Evolutionary conservation across 2,888 invertebrate species (phyloP), one percentile per base, ranked within the genome.

Genomic region (Oscheius myriophilus): DNA sequence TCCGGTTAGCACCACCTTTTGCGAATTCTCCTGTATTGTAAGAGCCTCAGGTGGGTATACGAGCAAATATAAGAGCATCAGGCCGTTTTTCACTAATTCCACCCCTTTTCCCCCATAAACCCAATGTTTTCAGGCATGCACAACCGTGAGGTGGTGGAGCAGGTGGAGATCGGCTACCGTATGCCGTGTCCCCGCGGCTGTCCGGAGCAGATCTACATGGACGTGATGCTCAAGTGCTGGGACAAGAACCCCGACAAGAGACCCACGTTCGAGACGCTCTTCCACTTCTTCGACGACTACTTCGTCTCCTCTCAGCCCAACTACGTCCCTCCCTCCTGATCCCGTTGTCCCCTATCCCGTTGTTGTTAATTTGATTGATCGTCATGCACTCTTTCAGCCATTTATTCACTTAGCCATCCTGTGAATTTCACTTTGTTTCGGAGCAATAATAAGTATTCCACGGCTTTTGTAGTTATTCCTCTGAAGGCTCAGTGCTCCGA

Each of bases 241-340:
- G 94, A 96, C 88, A 78, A 77, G 55, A 91, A 91, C 21, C 92
- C 97, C 0, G 96, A 97, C 85, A 93, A 93, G 86, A 90, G 97
- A 86, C 97, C 97, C 33, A 98, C 97, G 0, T 98, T 98, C 88
- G 96, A 96, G 89, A 96, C 94, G 89, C 91, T 96, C 71, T 87
- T 86, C 76, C 93, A 93, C 87, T 95, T 94, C 88, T 96, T 95
- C 88, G 95, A 96, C 88, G 96, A 97, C 89, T 97, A 95, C 89
- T 94, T 93, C 87, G 93, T 96, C 84, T 93, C 95, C 84, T 94
- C 95, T 86, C 96, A 97, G 89, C 93, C 95, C 88, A 95, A 94
- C 82, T 97, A 97, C 89, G 85, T 86, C 46, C 85, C 86, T 23
- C 33, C 33, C 33, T 6, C 3, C 9, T 33, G 3, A 33, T 33